Conservation (phyloP, 2,113 vertebrate species). For the Cheilinus undulatus region DNA sequence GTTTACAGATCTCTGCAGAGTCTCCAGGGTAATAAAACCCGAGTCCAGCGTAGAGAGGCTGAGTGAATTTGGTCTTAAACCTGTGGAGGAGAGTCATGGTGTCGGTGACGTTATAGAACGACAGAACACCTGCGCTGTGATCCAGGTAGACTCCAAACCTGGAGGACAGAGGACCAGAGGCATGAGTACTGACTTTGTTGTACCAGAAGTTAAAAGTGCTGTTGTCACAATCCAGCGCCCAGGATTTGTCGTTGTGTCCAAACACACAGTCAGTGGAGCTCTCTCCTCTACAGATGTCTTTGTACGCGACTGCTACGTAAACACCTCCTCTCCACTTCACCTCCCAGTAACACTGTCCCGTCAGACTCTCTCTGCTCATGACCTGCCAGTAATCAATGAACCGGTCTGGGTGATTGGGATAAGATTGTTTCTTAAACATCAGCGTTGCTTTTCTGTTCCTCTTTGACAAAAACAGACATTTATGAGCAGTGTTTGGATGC, state of each 20-base stretch:
- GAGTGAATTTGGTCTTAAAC: slow-evolving; percentile 31
- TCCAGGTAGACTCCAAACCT: slow-evolving; percentile 83
- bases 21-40: background rate
- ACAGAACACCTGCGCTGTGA: slow-evolving; percentile 72
- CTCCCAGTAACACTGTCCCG: slow-evolving; percentile 15
- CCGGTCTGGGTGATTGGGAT: too few relatives aligned
- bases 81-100: slow-evolving; percentile 48
- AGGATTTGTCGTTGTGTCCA: slow-evolving; percentile 13
- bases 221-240: slow-evolving; percentile 49
- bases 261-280: background rate
- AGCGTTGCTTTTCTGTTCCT: too few relatives aligned
- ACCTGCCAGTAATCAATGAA: slow-evolving; percentile 1
- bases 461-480: too few relatives aligned
- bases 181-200: slow-evolving; percentile 20
- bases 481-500: too few relatives aligned
- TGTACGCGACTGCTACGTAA: slow-evolving; percentile 4
- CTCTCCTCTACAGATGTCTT: background rate
- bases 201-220: slow-evolving; percentile 53
- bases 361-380: slow-evolving; percentile 7
- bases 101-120: slow-evolving; percentile 81
- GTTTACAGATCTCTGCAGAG: background rate
- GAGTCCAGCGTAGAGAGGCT: slow-evolving; percentile 62
- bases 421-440: too few relatives aligned
- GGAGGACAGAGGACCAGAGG: slow-evolving; percentile 45
- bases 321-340: background rate